Conservation (phyloP, 2,113 vertebrate species). For the Toxostoma redivivum region DNA sequence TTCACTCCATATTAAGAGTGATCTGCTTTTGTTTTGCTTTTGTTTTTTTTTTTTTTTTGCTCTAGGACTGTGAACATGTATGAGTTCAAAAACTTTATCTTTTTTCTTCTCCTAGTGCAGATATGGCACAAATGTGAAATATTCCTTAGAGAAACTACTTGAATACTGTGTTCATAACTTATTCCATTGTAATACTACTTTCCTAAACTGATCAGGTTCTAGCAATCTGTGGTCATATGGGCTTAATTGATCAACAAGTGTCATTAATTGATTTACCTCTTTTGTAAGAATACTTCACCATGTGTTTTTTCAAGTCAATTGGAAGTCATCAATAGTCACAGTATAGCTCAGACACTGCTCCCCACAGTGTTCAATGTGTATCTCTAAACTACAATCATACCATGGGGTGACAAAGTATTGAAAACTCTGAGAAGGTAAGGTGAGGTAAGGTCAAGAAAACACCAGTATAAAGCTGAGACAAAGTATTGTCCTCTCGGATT, state of each 20-base stretch:
- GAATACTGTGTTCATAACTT: not conserved
- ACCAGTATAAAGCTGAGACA: not conserved
- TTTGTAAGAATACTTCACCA: not conserved
- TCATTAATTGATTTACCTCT: not conserved
- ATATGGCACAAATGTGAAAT: not conserved
- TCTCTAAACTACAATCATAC: not conserved
- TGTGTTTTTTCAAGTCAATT: not conserved
- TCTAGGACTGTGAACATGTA: not conserved
- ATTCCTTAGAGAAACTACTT: not conserved
- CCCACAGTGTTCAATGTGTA: not conserved
- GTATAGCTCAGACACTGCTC: not conserved
- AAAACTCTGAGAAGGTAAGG: not conserved
- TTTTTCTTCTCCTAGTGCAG: not conserved
- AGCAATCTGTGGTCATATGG: not conserved
- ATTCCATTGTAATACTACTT: not conserved
- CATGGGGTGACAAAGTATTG: not conserved
- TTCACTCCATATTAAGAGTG: not conserved
- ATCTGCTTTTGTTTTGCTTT: not conserved
- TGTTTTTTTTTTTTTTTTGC: not conserved
- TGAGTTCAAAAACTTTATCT: not conserved
- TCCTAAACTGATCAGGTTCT: not conserved
- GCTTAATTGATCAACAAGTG: not conserved
- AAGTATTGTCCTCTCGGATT: not conserved
- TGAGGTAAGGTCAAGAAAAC: not conserved
- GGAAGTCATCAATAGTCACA: not conserved